A percentile compares a stretch with the other conserved stretches of the same genome.
Evolutionary conservation across 2,797 vertebrate species (phyloP).

Genomic region (Amniataba percoides): DNA sequence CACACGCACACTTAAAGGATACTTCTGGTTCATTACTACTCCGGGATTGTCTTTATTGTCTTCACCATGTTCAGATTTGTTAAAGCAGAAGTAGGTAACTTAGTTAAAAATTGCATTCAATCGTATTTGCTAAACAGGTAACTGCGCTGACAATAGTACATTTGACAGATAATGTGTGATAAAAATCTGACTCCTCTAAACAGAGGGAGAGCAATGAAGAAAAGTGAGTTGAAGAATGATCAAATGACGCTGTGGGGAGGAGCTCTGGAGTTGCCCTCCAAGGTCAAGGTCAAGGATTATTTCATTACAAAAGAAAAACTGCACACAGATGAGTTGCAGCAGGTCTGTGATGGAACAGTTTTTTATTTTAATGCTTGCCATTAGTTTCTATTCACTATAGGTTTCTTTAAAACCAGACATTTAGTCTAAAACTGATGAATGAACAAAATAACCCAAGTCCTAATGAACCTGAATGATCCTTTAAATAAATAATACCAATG

Average conservation of each 20-base stretch:
- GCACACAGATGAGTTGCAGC: background rate
- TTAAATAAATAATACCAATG: conserved; percentile 53
- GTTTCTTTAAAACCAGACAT: background rate
- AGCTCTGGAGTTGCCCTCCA: background rate
- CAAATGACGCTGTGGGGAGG: too few species aligned
- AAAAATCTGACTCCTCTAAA: too few species aligned
- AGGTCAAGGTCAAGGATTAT: background rate
- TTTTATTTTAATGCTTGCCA: background rate
- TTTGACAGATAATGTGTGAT: too few species aligned
- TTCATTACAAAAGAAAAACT: background rate
- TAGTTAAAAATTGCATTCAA: too few species aligned
- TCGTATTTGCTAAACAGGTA: too few species aligned
- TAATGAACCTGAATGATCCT: conserved; percentile 42
- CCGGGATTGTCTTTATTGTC: conserved; percentile 1
- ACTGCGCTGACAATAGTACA: too few species aligned
- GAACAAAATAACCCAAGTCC: conserved; percentile 23
- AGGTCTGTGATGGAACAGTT: background rate
- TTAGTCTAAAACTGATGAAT: conserved; percentile 3
- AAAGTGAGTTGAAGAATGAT: too few species aligned
- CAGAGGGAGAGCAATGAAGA: too few species aligned
- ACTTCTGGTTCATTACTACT: conserved; percentile 33
- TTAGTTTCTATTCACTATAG: background rate
- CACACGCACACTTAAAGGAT: conserved; percentile 34
- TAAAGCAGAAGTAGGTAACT: too few species aligned
- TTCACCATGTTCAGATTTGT: background rate